Conservation (phyloP, 2,797 vertebrate genomes). For the Anomalospiza imberbis region DNA sequence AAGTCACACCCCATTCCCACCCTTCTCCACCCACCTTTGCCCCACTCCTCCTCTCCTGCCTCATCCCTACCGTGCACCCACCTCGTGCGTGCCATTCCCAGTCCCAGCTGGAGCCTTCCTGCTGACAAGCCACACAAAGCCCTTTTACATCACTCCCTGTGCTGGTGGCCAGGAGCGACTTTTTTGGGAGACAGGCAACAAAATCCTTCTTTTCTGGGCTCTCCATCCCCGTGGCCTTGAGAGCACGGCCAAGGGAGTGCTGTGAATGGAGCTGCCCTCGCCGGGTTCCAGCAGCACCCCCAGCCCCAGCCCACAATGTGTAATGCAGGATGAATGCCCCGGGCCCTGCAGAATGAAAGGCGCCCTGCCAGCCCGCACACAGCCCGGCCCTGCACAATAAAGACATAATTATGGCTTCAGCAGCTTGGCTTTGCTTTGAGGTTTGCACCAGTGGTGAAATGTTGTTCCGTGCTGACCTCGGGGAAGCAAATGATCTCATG, state of each 20-base stretch:
- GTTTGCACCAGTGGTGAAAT: constrained; percentile 29
- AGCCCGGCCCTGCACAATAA: constrained; percentile 40
- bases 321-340: background rate
- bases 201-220: background rate
- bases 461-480: constrained; percentile 31
- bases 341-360: constrained; percentile 51
- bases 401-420: constrained; percentile 38
- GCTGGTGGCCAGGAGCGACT: background rate
- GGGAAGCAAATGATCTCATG: constrained; percentile 40
- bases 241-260: background rate
- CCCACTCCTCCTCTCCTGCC: background rate
- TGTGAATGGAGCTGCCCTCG: constrained; percentile 1
- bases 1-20: background rate
- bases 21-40: background rate
- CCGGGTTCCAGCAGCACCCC: background rate
- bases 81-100: background rate
- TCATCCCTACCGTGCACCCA: background rate
- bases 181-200: background rate
- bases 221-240: background rate
- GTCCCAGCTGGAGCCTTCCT: background rate
- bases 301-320: background rate
- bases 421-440: constrained; percentile 14
- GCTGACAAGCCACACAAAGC: constrained; percentile 36
- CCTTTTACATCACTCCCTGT: background rate
- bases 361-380: constrained; percentile 18